Evolutionary conservation across 2,888 invertebrate genomes (phyloP).

Genomic region (Drosophila borealis): DNA sequence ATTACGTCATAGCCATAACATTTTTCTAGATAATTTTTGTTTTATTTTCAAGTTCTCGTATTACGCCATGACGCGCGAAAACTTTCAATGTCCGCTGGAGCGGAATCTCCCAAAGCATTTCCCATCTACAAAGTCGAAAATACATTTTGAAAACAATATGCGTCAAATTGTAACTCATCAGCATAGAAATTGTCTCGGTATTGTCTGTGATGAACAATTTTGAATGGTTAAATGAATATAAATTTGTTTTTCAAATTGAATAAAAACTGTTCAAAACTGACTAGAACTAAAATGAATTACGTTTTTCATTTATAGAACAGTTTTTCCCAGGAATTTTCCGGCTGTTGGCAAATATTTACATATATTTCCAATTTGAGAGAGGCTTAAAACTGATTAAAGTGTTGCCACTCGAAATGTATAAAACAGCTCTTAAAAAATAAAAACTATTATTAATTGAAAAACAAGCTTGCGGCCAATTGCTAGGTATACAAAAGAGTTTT

Average conservation of each 20-base stretch:
- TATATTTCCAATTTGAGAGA: too few species aligned
- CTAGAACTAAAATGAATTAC: too few species aligned
- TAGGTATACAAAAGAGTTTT: too few species aligned
- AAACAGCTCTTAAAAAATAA: too few species aligned
- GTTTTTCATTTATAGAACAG: too few species aligned
- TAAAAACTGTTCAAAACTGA: too few species aligned
- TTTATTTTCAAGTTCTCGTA: slow-evolving; percentile 7
- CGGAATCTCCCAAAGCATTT: slow-evolving; percentile 19
- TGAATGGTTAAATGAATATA: not conserved
- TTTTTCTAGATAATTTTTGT: slow-evolving; percentile 18
- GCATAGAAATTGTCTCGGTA: not conserved
- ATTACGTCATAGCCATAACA: slow-evolving; percentile 48
- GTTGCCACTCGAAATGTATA: too few species aligned
- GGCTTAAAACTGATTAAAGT: too few species aligned
- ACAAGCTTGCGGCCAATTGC: too few species aligned
- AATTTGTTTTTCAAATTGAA: not conserved
- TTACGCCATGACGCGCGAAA: slow-evolving; percentile 13
- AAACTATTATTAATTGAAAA: too few species aligned
- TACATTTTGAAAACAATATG: not conserved
- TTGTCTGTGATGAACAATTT: not conserved
- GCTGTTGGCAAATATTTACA: too few species aligned
- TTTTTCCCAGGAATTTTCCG: too few species aligned
- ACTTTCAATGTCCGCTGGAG: slow-evolving; percentile 4
- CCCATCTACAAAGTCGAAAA: not conserved
- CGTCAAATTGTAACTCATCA: slow-evolving; percentile 2